Evolutionary conservation across 1,140 invertebrate species (phyloP).

Genomic region (Plectus sambesii): DNA sequence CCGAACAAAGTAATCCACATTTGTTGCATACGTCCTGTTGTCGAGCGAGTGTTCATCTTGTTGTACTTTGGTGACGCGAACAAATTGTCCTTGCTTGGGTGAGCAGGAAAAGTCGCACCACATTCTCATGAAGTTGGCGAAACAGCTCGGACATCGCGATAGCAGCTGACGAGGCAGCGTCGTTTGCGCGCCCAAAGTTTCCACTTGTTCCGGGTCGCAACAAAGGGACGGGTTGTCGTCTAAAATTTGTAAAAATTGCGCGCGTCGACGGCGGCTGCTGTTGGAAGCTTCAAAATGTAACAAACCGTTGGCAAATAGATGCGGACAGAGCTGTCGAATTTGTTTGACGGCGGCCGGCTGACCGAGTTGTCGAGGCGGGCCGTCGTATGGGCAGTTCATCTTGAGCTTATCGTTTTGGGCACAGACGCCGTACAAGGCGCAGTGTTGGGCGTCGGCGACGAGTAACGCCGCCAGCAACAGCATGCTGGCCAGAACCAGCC

Average conservation of each 20-base stretch:
- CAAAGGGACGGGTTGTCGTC: constrained; percentile 28
- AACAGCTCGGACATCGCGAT: constrained; percentile 32
- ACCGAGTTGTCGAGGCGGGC: constrained; percentile 26
- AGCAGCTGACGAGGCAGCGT: constrained; percentile 29
- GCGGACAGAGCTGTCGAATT: constrained; percentile 28
- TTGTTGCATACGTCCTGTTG: constrained; percentile 2
- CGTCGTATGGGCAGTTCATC: constrained; percentile 33
- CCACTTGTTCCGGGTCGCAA: constrained; percentile 30
- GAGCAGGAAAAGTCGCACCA: constrained; percentile 30
- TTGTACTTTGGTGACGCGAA: too few species aligned
- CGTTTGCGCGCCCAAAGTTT: constrained; percentile 31
- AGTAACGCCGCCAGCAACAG: too few species aligned
- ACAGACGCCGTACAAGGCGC: constrained; percentile 32
- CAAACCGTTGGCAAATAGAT: constrained; percentile 16
- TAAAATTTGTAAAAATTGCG: constrained; percentile 13
- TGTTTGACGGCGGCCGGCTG: constrained; percentile 12
- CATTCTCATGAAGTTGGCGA: constrained; percentile 36
- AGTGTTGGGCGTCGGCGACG: too few species aligned
- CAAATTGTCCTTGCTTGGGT: too few species aligned
- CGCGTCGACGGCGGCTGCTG: constrained; percentile 6
- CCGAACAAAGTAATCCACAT: constrained; percentile 3
- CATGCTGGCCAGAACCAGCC: too few species aligned
- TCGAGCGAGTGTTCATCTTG: constrained; percentile 2
- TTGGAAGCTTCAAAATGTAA: constrained; percentile 15
- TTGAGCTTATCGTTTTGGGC: constrained; percentile 25